Conservation (phyloP, 2,113 vertebrate genomes). For the Chiloscyllium plagiosum region DNA sequence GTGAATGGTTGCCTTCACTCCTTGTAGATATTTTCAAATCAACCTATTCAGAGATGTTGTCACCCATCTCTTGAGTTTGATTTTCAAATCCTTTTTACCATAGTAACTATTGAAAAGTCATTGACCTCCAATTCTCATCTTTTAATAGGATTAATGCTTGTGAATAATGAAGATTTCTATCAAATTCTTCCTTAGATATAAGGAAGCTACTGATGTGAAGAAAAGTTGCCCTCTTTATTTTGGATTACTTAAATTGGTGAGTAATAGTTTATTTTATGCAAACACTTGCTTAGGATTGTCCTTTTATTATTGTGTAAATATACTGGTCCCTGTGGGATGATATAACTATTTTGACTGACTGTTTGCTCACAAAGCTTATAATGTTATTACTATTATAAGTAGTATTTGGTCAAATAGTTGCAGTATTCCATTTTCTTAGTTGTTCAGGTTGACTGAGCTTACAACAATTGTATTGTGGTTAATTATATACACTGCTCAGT, state of each 20-base stretch:
- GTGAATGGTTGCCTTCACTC: background rate
- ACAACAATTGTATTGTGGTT: background rate
- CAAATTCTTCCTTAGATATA: background rate
- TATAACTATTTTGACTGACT: background rate
- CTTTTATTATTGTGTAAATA: conserved; percentile 24
- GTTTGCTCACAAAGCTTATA: background rate
- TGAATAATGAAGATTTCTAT: background rate
- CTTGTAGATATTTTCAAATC: background rate
- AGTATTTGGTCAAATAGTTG: background rate
- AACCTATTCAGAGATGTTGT: too few species aligned
- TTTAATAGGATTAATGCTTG: background rate
- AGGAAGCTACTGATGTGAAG: background rate
- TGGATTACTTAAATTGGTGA: background rate
- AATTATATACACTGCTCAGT: background rate
- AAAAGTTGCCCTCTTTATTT: background rate
- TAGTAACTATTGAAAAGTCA: background rate
- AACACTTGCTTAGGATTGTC: background rate
- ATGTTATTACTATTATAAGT: background rate
- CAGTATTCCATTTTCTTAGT: background rate
- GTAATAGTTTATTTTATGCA: conserved; percentile 31
- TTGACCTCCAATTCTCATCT: background rate
- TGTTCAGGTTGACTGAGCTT: background rate
- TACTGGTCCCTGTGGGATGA: background rate
- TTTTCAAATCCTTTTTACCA: background rate
- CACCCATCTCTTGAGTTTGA: background rate